Evolutionary conservation across 2,888 invertebrate genomes (phyloP).

Genomic region (Troides aeacus): DNA sequence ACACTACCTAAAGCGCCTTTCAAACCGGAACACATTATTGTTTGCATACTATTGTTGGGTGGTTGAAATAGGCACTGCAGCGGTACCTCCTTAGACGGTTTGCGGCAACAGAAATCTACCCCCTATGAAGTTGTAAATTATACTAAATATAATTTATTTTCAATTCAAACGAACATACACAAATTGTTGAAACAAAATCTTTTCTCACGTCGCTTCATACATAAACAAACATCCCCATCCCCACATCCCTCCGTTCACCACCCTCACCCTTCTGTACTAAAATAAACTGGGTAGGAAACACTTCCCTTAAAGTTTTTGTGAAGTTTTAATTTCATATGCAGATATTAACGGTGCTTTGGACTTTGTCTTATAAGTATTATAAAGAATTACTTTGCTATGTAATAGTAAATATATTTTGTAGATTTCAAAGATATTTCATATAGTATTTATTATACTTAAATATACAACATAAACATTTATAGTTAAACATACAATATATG

Average conservation of each 20-base stretch:
- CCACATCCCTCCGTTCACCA: conserved; percentile 7
- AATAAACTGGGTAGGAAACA: conserved; percentile 26
- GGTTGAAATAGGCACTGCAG: too few species aligned
- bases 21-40: too few species aligned
- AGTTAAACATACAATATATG: too few species aligned
- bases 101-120: background rate
- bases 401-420: too few species aligned
- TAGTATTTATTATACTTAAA: too few species aligned
- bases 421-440: too few species aligned
- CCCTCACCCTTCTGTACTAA: conserved; percentile 25
- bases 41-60: too few species aligned
- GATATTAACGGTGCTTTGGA: background rate
- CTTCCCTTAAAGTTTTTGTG: conserved; percentile 6
- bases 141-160: background rate
- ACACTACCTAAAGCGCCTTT: too few species aligned
- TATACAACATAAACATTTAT: too few species aligned
- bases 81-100: too few species aligned
- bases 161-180: conserved; percentile 2
- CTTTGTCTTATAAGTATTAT: too few species aligned
- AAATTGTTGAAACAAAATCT: conserved; percentile 23
- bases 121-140: background rate
- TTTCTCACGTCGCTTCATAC: conserved; percentile 11
- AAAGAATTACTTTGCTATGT: too few species aligned
- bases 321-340: conserved; percentile 4
- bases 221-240: conserved; percentile 24